Conservation (phyloP, 2,797 vertebrate species). For the Tamandua tetradactyla region DNA sequence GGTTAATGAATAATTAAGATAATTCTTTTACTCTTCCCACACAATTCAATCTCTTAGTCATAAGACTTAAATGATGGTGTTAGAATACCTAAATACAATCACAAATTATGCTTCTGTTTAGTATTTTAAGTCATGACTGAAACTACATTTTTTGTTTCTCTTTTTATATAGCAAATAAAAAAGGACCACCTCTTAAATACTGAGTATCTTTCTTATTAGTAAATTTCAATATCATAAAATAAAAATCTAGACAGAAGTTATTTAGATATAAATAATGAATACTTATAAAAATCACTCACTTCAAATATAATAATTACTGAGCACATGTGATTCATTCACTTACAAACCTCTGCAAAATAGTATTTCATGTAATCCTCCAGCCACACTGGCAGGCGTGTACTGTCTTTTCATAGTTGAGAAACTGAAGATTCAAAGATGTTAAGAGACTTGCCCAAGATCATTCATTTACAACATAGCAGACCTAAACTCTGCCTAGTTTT, state of each 20-base stretch:
- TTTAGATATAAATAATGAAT: constrained; percentile 36
- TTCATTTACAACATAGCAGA: background rate
- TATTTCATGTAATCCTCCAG: background rate
- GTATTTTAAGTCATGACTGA: constrained; percentile 36
- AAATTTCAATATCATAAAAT: constrained; percentile 56
- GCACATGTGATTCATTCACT: background rate
- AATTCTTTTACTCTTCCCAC: constrained; percentile 67
- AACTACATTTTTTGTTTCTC: background rate
- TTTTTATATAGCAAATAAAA: constrained; percentile 34
- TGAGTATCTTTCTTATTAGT: constrained; percentile 12
- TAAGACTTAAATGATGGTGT: constrained; percentile 49
- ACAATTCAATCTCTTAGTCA: constrained; percentile 66
- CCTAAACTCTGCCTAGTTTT: background rate
- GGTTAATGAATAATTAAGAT: constrained; percentile 79
- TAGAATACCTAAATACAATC: constrained; percentile 62
- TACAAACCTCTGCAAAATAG: background rate
- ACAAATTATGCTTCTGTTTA: constrained; percentile 54
- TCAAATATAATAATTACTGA: constrained; percentile 9
- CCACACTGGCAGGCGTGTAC: background rate
- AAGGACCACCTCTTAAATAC: constrained; percentile 8
- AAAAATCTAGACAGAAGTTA: constrained; percentile 28
- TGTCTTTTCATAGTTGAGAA: background rate
- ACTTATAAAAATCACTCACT: constrained; percentile 12
- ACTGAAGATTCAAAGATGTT: background rate
- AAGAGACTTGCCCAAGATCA: constrained; percentile 21